Base-by-base conservation (phyloP, 2,113 vertebrate species). In the Pteronura brasiliensis region DNA sequence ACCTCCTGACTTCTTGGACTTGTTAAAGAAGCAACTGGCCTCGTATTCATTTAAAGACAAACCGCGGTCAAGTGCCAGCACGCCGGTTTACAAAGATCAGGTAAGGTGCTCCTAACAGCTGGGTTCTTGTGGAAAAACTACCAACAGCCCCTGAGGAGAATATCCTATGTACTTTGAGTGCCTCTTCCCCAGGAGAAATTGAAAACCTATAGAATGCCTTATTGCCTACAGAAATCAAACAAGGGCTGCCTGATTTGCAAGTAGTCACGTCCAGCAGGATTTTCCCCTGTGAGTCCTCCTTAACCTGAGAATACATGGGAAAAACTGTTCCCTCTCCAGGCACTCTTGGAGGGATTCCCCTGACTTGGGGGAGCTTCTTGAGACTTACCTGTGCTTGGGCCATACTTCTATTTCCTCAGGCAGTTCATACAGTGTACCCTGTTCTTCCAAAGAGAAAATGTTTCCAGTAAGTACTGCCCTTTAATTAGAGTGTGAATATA, bases 21-120 rank as follows among this genome's bases (percentile, higher is more conserved):
- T 99, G 81, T 57, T 97, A 63, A 97, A 98, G 71, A 98, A 90
- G 96, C 97, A 42, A 27, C 63, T 15, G n/a, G 97, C 96, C 31
- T 98, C 94, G 0, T 99, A 97, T 59, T 98, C 97, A 1, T 99
- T 99, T 97, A 99, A 98, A 98, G 99, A 93, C 77, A 97, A 98
- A 47, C 96, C 98, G 1, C 89, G 98, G 87, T 97, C 98, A 3
- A 96, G 97, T 77, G 96, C 96, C 42, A 88, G 76, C 55, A 97
- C 34, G 2, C 98, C 98, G 18, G 98, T 96, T 55, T 71, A 98
- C 96, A 98, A 98, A 93, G 99, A 99, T 93, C 98, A 99, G 98
- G 98, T 99, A 98, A 98, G 93, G 20, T 10, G 1, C 61, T 67
- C 1, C 49, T 15, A 31, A 17, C 29, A 88, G 10, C 15, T 69